phyloP scores from a whole-genome alignment of 2,888 invertebrate genomes.

The Smittia sp. region DNA sequence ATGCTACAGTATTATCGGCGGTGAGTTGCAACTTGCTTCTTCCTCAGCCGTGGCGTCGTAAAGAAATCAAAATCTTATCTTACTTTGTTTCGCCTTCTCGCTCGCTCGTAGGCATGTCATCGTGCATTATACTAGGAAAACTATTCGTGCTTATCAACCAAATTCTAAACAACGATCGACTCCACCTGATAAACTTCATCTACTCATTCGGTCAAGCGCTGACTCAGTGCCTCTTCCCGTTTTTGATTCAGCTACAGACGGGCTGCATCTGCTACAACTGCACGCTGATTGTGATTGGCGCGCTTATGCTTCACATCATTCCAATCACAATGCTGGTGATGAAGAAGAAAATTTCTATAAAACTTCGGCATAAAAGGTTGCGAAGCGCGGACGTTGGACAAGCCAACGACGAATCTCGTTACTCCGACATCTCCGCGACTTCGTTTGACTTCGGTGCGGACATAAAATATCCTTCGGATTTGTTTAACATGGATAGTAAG shows the following conservation, averaged over 20 bases:
- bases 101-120: conserved; percentile 14
- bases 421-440: conserved; percentile 17
- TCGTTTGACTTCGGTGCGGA: conserved; percentile 28
- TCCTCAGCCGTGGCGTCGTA: too few relatives aligned
- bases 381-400: neutral
- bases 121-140: conserved; percentile 33
- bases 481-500: conserved; percentile 10
- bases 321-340: conserved; percentile 22
- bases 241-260: neutral
- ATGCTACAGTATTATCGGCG: conserved; percentile 36
- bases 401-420: conserved; percentile 30
- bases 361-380: neutral
- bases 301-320: conserved; percentile 34
- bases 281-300: conserved; percentile 27
- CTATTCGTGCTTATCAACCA: conserved; percentile 33
- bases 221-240: conserved; percentile 34
- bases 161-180: conserved; percentile 24
- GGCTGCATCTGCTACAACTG: neutral
- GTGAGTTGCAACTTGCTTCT: conserved; percentile 22
- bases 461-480: conserved; percentile 31
- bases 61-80: too few relatives aligned
- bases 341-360: neutral
- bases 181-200: conserved; percentile 36
- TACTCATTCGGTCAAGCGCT: conserved; percentile 33
- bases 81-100: too few relatives aligned